These are phyloP conservation scores for Nephila pilipes DNA, from an alignment of 1,140 invertebrate genomes.

Conservation along the genomic window DNA sequence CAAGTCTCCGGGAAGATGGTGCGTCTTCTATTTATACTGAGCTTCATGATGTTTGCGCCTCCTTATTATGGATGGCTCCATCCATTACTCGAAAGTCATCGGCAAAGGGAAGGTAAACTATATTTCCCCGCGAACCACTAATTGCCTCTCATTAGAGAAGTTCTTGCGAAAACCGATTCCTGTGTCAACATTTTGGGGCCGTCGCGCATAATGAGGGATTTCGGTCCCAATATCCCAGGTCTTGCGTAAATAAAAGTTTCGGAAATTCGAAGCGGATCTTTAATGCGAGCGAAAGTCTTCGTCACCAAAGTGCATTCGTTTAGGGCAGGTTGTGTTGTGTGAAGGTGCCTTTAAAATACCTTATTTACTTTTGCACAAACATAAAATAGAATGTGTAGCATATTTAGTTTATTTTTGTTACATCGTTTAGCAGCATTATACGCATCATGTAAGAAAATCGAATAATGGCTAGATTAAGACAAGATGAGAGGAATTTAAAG, in stretches of 20 bases:
- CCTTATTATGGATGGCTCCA: conserved; percentile 4
- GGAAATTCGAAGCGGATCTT: background rate
- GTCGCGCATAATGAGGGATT: conserved; percentile 32
- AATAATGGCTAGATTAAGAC: too few relatives aligned
- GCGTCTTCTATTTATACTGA: background rate
- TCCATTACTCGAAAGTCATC: conserved; percentile 2
- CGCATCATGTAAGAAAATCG: too few relatives aligned
- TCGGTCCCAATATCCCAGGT: background rate
- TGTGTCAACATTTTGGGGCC: conserved; percentile 6
- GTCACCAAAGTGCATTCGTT: too few relatives aligned
- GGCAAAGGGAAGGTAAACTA: conserved; percentile 20
- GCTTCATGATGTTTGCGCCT: conserved; percentile 2
- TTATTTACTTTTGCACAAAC: too few relatives aligned
- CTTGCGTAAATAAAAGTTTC: background rate
- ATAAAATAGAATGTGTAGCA: too few relatives aligned
- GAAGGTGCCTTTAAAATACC: too few relatives aligned
- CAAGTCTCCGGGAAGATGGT: background rate
- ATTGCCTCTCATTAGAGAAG: conserved; percentile 65
- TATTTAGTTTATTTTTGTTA: too few relatives aligned
- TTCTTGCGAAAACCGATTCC: conserved; percentile 64
- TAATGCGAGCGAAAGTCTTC: background rate
- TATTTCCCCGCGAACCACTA: conserved; percentile 5
- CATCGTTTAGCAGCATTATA: too few relatives aligned
- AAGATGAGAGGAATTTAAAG: too few relatives aligned
- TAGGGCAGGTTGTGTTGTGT: too few relatives aligned